Conservation (phyloP, 2,797 vertebrate genomes). For the Cuniculus paca region DNA sequence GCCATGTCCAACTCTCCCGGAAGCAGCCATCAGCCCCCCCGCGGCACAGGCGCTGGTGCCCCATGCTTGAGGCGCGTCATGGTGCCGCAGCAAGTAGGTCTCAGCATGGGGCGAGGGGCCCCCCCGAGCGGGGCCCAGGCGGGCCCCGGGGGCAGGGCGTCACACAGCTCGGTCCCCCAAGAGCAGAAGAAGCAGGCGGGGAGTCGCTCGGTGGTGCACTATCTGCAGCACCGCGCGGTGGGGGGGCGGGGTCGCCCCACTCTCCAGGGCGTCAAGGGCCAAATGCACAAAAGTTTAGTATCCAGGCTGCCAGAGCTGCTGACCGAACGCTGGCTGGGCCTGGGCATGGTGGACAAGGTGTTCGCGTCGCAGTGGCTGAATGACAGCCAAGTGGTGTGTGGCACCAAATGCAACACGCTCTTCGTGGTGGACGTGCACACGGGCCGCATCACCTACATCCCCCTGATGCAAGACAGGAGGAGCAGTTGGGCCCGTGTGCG, state of each 20-base stretch:
- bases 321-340: conserved; percentile 21
- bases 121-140: neutral
- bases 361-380: conserved; percentile 80
- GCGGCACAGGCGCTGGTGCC: neutral
- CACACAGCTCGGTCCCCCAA: neutral
- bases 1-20: no score
- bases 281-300: neutral
- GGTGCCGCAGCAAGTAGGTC: neutral
- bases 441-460: conserved; percentile 32
- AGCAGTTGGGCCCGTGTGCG: neutral
- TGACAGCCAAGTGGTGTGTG: conserved; percentile 78
- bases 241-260: neutral
- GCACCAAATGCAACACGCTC: conserved; percentile 80
- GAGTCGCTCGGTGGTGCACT: conserved; percentile 26
- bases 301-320: conserved; percentile 54
- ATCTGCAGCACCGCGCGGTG: conserved; percentile 53
- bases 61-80: neutral
- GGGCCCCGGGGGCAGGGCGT: neutral
- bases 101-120: neutral
- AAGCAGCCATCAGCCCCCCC: no score
- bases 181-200: neutral
- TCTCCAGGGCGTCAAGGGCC: neutral
- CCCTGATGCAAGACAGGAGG: conserved; percentile 49
- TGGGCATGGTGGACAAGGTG: conserved; percentile 78
- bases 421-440: conserved; percentile 72